Conservation (phyloP, 2,888 invertebrate genomes). For the Pammene fasciana region DNA sequence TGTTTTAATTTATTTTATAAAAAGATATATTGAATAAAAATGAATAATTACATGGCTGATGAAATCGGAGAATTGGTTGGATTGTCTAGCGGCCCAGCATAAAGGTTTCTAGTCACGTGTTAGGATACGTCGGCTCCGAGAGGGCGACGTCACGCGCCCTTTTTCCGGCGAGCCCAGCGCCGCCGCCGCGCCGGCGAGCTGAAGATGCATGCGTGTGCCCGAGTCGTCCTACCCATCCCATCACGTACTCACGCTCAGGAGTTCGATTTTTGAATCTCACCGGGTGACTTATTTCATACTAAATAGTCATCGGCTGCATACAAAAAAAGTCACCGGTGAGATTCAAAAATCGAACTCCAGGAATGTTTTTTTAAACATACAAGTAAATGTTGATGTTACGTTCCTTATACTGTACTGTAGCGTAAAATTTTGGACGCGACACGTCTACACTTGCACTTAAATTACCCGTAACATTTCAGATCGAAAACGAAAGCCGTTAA, state of each 20-base stretch:
- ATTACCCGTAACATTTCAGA: too few species aligned
- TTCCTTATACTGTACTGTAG: background rate
- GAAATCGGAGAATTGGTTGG: background rate
- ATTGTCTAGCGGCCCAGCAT: conserved; percentile 47
- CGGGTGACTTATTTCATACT: too few species aligned
- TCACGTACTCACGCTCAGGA: conserved; percentile 12
- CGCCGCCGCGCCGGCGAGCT: conserved; percentile 42
- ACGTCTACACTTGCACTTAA: too few species aligned
- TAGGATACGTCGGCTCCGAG: conserved; percentile 58
- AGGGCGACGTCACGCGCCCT: conserved; percentile 73
- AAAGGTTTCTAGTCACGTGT: conserved; percentile 70
- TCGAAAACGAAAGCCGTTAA: too few species aligned
- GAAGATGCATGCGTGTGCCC: background rate
- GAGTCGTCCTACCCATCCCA: background rate
- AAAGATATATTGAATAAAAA: too few species aligned
- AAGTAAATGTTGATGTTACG: background rate
- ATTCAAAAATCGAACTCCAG: too few species aligned
- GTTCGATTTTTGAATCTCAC: too few species aligned
- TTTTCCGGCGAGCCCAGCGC: conserved; percentile 68
- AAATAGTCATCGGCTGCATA: too few species aligned
- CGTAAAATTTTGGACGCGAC: background rate
- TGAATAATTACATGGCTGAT: background rate
- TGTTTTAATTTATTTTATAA: background rate
- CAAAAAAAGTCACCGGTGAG: too few species aligned
- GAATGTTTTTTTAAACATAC: conserved; percentile 46